These are phyloP conservation scores for Drosophila teissieri DNA, from an alignment of 1,140 invertebrate species.

Conservation along the genomic window DNA sequence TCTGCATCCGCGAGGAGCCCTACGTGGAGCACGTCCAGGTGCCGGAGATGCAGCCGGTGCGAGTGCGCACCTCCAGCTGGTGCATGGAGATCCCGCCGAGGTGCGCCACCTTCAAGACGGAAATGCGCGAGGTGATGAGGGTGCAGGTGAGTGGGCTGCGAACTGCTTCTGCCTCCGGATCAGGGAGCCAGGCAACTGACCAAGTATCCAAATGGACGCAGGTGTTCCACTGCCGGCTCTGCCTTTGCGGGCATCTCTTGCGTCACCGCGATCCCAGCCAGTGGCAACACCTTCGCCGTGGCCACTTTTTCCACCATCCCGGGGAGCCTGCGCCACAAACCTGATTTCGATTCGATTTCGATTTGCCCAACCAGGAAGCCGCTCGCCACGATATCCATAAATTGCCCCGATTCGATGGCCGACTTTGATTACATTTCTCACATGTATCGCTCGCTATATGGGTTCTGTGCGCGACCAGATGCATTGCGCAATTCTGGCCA, in stretches of 20 bases:
- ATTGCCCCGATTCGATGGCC: slow-evolving; percentile 51
- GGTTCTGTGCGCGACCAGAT: slow-evolving; percentile 54
- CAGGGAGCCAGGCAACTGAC: not conserved
- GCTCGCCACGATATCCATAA: slow-evolving; percentile 46
- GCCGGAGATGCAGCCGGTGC: slow-evolving; percentile 87
- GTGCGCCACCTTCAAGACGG: slow-evolving; percentile 87
- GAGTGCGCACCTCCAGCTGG: slow-evolving; percentile 88
- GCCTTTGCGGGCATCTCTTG: slow-evolving; percentile 59
- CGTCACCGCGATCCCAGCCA: slow-evolving; percentile 49
- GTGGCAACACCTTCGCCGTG: slow-evolving; percentile 69
- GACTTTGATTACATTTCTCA: slow-evolving; percentile 53
- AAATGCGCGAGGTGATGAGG: slow-evolving; percentile 87
- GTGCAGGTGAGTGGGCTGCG: slow-evolving; percentile 84
- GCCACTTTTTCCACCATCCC: slow-evolving; percentile 43
- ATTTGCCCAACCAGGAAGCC: slow-evolving; percentile 69
- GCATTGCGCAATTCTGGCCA: slow-evolving; percentile 37
- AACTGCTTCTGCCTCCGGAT: slow-evolving; percentile 16
- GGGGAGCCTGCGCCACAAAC: slow-evolving; percentile 67
- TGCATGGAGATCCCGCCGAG: slow-evolving; percentile 89
- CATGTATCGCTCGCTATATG: slow-evolving; percentile 52
- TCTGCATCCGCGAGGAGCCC: slow-evolving; percentile 84
- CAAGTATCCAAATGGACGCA: slow-evolving; percentile 26
- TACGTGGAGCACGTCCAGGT: slow-evolving; percentile 85
- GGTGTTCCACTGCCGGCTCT: slow-evolving; percentile 66
- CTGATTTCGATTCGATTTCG: slow-evolving; percentile 67